Base-by-base conservation (phyloP, 2,113 vertebrate genomes). In the Gopherus evgoodei region DNA sequence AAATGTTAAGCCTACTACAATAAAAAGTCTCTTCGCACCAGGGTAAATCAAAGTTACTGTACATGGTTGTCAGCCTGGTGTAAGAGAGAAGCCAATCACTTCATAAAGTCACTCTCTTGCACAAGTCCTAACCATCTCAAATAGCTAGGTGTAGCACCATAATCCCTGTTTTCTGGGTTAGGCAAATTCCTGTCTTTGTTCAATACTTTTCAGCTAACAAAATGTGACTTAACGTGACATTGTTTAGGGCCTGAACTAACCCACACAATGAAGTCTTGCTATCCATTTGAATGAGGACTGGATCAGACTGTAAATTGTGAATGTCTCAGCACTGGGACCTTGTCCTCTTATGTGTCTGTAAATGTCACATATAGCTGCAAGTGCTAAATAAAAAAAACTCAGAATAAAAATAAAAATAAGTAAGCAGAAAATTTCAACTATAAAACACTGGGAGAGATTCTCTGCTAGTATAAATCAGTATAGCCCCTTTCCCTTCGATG, bases 401-500 rank as follows among this genome's bases (percentile, higher is more conserved):
- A 2, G 81, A 94, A 81, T 83, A 42, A 0, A 88, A 89, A 72
- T 3, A 11, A 52, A 83, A 89, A 50, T 42, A 59, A 81, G 83
- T 84, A 62, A 59, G 3, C 31, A 80, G 86, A 86, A 59, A 87
- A 35, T 2, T 21, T 35, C 35, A 42, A 49, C 35, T 87, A 24
- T 62, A 9, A 2, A 11, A 42, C 54, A 84, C 47, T 1, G 84
- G 21, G 17, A 0, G 27, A 86, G 1, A 54, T 69, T 86, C 19
- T 50, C 12, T 76, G 2, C 14, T 4, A 21, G 31, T 78, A n/a
- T 12, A 75, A 50, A 89, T 1, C 1, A 69, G 12, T 0, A 12
- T 1, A 57, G 2, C 0, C 69, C 90, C 4, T 21, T 79, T 87
- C 1, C 0, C 54, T n/a, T 83, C 35, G 9, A 24, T 84, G 3